Evolutionary conservation across 2,888 invertebrate species (phyloP).

Genomic region (Aethes cnicana): DNA sequence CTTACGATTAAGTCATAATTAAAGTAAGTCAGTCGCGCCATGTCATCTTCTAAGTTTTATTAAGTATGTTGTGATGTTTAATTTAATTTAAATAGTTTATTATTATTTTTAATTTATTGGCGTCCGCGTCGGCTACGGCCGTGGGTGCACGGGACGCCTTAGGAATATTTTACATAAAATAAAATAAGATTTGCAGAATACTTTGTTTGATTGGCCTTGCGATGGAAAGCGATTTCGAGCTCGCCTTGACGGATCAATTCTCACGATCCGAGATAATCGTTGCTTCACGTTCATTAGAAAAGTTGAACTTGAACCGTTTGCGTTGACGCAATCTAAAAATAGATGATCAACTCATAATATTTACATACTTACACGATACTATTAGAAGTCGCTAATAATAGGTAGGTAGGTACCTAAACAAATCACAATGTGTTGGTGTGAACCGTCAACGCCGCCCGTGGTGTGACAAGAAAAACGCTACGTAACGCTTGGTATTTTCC

Average conservation of each 20-base stretch:
- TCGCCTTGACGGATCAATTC: constrained; percentile 63
- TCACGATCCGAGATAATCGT: constrained; percentile 50
- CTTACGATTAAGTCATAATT: constrained; percentile 59
- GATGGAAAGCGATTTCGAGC: constrained; percentile 62
- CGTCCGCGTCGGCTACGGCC: constrained; percentile 31
- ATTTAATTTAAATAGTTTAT: constrained; percentile 37
- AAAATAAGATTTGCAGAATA: constrained; percentile 61
- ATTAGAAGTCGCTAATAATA: too few relatives aligned
- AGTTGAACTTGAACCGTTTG: background rate
- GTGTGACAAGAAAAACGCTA: too few relatives aligned
- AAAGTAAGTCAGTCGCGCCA: constrained; percentile 77
- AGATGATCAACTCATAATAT: too few relatives aligned
- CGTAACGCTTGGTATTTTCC: too few relatives aligned
- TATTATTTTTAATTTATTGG: constrained; percentile 26
- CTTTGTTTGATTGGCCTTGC: constrained; percentile 57
- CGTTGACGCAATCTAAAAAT: too few relatives aligned
- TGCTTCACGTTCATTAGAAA: constrained; percentile 34
- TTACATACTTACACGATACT: too few relatives aligned
- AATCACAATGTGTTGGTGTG: too few relatives aligned
- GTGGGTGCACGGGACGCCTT: constrained; percentile 30
- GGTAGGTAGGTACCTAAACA: too few relatives aligned
- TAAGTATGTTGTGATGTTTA: constrained; percentile 49
- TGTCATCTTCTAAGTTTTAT: constrained; percentile 62
- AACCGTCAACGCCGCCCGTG: too few relatives aligned
- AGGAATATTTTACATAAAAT: constrained; percentile 39